Base-by-base conservation (phyloP, 2,797 vertebrate species). In the Malurus splendens region DNA sequence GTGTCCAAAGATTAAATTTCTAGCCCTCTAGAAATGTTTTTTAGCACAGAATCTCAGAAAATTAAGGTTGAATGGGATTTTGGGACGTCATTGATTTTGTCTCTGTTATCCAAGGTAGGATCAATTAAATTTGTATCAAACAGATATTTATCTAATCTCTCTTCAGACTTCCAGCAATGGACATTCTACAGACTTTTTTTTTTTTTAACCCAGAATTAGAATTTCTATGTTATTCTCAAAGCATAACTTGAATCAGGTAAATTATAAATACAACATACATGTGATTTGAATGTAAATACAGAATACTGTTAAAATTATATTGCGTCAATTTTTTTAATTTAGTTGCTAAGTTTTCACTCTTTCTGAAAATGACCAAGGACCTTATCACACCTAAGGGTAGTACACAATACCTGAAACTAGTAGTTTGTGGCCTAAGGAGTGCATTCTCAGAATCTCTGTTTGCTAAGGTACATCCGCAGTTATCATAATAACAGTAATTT, bases 1-100 rank as follows among this genome's bases (percentile, higher is more conserved):
- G 19, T 91, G 86, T 87, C 74, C 52, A 82, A 90, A 89, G 57
- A 80, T 45, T 72, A 44, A 48, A 68, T 79, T 77, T 47, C 67
- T 86, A 83, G 6, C n/a, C 47, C 19, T 76, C 44, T 89, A 24
- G 62, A 61, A 90, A 81, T 45, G 6, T 3, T 47, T 87, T 60
- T 54, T 64, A 61, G 50, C 12, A 27, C 2, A 67, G 32, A 90
- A 70, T 47, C 82, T 66, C 14, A 66, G 62, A 77, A 84, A 91
- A 71, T 59, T 70, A 73, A 82, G 30, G 25, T 9, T 54, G 56
- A 90, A 62, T 36, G 24, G 33, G 33, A 81, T 79, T 47, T 76
- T 0, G 0, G 23, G 51, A 72, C 57, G 30, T 83, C 52, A 70
- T 68, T 36, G 9, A 10, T 61, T 51, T 91, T 18, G 65, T 41